These are phyloP conservation scores for Sinocyclocheilus grahami DNA, from an alignment of 2,113 vertebrate species.

Conservation along the genomic window DNA sequence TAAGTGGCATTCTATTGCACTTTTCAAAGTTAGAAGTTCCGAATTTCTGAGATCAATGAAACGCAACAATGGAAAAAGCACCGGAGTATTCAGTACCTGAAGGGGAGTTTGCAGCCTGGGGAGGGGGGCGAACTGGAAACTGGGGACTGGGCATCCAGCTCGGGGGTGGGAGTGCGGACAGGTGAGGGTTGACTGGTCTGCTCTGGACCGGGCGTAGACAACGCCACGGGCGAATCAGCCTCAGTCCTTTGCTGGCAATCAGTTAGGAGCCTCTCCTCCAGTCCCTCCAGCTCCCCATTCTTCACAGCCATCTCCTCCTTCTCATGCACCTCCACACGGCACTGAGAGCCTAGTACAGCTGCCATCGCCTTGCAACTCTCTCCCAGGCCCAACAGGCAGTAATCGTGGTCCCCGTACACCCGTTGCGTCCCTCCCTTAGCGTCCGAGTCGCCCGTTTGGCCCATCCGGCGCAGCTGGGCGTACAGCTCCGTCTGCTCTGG, in stretches of 20 bases:
- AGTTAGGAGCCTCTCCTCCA: slow-evolving; percentile 34
- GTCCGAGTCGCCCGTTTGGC: slow-evolving; percentile 64
- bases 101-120: slow-evolving; percentile 79
- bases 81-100: slow-evolving; percentile 77
- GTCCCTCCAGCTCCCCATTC: slow-evolving; percentile 51
- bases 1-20: background rate
- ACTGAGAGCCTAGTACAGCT: slow-evolving; percentile 60
- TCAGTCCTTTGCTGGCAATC: slow-evolving; percentile 41
- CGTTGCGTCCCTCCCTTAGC: slow-evolving; percentile 70
- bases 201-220: slow-evolving; percentile 59
- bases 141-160: slow-evolving; percentile 56
- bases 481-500: slow-evolving; percentile 92
- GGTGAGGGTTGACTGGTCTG: slow-evolving; percentile 66
- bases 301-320: slow-evolving; percentile 2
- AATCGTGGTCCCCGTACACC: slow-evolving; percentile 94
- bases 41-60: background rate
- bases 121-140: slow-evolving; percentile 82
- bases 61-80: no score
- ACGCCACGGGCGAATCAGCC: slow-evolving; percentile 57
- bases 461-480: slow-evolving; percentile 83
- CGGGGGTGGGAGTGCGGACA: slow-evolving; percentile 68
- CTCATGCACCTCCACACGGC: slow-evolving; percentile 32
- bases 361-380: slow-evolving; percentile 70
- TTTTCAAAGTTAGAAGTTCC: background rate
- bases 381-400: slow-evolving; percentile 81